These are phyloP conservation scores for Syritta pipiens DNA, from an alignment of 2,888 invertebrate genomes.

Conservation along the genomic window DNA sequence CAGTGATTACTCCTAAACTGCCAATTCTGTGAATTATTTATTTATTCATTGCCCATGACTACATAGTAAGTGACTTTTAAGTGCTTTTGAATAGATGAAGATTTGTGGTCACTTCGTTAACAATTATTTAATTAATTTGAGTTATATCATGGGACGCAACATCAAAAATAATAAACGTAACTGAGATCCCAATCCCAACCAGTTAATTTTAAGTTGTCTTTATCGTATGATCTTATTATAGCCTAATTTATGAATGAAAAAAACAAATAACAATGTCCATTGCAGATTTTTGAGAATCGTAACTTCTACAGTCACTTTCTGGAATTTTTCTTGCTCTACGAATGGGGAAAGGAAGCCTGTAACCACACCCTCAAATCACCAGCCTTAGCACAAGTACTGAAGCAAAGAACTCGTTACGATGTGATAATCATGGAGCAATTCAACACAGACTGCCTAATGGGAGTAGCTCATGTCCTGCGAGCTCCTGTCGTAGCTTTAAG, in stretches of 20 bases:
- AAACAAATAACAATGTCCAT: background rate
- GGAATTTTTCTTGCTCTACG: constrained; percentile 76
- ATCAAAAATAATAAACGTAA: too few relatives aligned
- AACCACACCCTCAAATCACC: constrained; percentile 76
- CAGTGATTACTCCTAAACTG: too few relatives aligned
- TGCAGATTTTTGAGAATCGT: constrained; percentile 75
- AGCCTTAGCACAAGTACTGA: constrained; percentile 77
- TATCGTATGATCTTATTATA: too few relatives aligned
- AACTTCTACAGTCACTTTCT: constrained; percentile 74
- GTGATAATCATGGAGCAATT: constrained; percentile 86
- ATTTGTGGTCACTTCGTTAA: too few relatives aligned
- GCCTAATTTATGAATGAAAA: background rate
- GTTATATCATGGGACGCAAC: too few relatives aligned
- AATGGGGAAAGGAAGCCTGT: constrained; percentile 77
- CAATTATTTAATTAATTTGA: too few relatives aligned
- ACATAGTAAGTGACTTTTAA: too few relatives aligned
- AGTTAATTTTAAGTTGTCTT: too few relatives aligned
- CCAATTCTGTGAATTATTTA: too few relatives aligned
- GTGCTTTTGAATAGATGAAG: too few relatives aligned
- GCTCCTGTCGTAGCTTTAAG: constrained; percentile 82
- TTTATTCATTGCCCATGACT: too few relatives aligned
- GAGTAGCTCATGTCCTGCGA: constrained; percentile 83
- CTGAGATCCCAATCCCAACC: too few relatives aligned
- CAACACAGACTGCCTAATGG: constrained; percentile 86
- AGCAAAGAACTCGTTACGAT: constrained; percentile 82